phyloP scores from a whole-genome alignment of 2,888 invertebrate species.

The Kryphioiulus occultus region DNA sequence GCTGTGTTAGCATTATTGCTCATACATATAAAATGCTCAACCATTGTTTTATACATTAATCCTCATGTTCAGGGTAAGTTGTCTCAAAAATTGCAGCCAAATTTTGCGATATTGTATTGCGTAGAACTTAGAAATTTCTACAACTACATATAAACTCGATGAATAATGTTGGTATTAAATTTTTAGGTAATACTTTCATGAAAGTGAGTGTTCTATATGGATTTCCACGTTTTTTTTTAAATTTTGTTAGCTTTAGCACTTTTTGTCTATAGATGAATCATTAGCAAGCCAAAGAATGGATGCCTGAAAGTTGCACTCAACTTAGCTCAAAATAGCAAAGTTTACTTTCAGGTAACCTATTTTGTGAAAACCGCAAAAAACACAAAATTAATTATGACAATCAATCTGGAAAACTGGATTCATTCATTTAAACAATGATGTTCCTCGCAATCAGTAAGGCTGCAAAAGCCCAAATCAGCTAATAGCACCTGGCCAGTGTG shows the following conservation, averaged over 20 bases:
- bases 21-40: not conserved
- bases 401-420: not conserved
- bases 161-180: not conserved
- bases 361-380: not conserved
- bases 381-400: not conserved
- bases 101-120: too few species aligned
- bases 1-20: not conserved
- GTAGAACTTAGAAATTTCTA: not conserved
- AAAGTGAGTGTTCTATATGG: not conserved
- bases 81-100: too few species aligned
- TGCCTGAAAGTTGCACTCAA: not conserved
- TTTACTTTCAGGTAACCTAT: not conserved
- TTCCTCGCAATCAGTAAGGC: not conserved
- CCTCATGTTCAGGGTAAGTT: too few species aligned
- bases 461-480: not conserved
- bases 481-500: not conserved
- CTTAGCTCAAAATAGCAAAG: not conserved
- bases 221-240: too few species aligned
- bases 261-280: not conserved
- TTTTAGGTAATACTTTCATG: not conserved
- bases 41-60: not conserved
- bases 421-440: not conserved
- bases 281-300: conserved; percentile 21
- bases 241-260: too few species aligned
- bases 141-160: not conserved